These are phyloP conservation scores for Mactromeris polynyma DNA, from an alignment of 2,888 invertebrate genomes.

Conservation along the genomic window DNA sequence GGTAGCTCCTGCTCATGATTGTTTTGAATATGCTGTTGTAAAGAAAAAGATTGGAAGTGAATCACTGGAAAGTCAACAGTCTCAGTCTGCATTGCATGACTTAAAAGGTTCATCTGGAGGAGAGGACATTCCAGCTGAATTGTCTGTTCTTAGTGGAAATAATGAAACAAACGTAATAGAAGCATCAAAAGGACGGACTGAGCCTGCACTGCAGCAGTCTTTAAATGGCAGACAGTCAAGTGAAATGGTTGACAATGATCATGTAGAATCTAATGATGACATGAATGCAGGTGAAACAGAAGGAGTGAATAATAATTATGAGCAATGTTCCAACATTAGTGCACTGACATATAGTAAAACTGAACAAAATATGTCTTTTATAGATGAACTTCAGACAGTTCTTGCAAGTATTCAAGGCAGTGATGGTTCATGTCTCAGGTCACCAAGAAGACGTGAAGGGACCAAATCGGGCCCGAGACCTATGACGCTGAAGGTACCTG, in stretches of 20 bases:
- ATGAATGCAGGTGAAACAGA: not conserved
- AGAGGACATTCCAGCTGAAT: not conserved
- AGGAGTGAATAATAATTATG: not conserved
- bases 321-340: not conserved
- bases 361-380: conserved; percentile 35
- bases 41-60: not conserved
- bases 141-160: not conserved
- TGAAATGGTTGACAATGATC: not conserved
- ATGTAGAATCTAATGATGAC: not conserved
- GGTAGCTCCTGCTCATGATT: conserved; percentile 25
- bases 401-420: conserved; percentile 41
- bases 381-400: conserved; percentile 47
- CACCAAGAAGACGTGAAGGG: conserved; percentile 27
- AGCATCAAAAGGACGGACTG: not conserved
- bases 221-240: not conserved
- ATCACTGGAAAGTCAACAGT: not conserved
- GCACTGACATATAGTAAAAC: not conserved
- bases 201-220: not conserved
- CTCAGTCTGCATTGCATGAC: not conserved
- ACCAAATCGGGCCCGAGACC: conserved; percentile 39
- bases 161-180: not conserved
- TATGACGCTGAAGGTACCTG: conserved; percentile 43
- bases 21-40: conserved; percentile 31
- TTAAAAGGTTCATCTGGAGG: not conserved
- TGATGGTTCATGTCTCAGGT: conserved; percentile 32